Percentiles rank a stretch among this genome's conserved stretches.
phyloP scores from a whole-genome alignment of 2,888 invertebrate genomes.

The Morpho deidamia region DNA sequence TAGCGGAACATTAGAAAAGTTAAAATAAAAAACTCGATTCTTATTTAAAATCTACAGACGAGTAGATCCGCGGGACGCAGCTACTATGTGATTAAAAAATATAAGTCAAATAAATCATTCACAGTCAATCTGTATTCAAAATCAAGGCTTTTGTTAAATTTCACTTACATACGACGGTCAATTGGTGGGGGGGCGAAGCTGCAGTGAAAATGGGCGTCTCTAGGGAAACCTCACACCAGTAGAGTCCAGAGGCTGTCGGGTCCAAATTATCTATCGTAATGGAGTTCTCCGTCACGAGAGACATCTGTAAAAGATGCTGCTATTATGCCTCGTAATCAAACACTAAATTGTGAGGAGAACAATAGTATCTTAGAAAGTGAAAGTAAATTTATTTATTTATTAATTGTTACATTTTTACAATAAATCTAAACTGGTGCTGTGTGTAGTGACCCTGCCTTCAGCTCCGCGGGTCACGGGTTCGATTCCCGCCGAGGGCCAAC shows the following conservation, averaged over 20 bases:
- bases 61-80: too few species aligned
- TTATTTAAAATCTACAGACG: too few species aligned
- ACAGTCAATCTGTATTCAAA: not conserved
- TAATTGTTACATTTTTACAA: too few species aligned
- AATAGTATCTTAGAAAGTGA: too few species aligned
- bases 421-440: too few species aligned
- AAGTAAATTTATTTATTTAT: too few species aligned
- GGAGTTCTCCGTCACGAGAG: slow-evolving; percentile 65
- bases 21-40: too few species aligned
- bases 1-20: too few species aligned
- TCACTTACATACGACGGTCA: slow-evolving; percentile 89
- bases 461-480: too few species aligned
- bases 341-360: too few species aligned
- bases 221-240: slow-evolving; percentile 90
- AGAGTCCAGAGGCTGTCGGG: slow-evolving; percentile 87
- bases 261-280: slow-evolving; percentile 86
- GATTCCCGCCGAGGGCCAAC: too few species aligned
- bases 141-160: not conserved
- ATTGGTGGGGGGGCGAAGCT: slow-evolving; percentile 85
- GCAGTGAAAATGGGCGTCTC: slow-evolving; percentile 91
- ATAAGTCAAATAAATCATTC: not conserved
- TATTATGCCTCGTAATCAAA: not conserved
- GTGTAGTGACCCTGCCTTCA: too few species aligned
- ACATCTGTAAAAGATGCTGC: slow-evolving; percentile 52
- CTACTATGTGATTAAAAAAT: not conserved